phyloP scores from a whole-genome alignment of 2,113 vertebrate genomes.

The Steatornis caripensis region DNA sequence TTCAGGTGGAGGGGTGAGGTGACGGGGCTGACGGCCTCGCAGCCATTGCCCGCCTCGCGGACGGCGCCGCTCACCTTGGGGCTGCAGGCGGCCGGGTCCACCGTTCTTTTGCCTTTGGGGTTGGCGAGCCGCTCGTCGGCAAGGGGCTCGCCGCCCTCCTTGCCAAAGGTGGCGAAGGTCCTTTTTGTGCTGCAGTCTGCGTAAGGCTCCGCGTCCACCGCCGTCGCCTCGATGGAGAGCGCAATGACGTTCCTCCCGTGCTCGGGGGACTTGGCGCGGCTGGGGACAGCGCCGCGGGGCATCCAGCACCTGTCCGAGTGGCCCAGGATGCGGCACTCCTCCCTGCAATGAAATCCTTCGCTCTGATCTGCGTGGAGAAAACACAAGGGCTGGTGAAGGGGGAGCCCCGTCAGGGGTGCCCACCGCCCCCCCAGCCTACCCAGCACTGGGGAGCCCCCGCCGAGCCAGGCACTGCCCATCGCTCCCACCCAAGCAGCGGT shows the following conservation, averaged over 20 bases:
- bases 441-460: rapidly evolving
- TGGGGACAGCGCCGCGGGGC: constrained; percentile 86
- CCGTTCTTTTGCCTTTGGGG: constrained; percentile 87
- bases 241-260: constrained; percentile 89
- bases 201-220: constrained; percentile 89
- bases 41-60: constrained; percentile 93
- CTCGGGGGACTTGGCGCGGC: constrained; percentile 91
- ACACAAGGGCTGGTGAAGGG: neutral
- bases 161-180: constrained; percentile 98
- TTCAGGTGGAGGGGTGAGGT: constrained; percentile 93
- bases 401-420: neutral
- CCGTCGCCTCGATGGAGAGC: constrained; percentile 92
- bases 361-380: constrained; percentile 79
- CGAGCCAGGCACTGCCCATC: rapidly evolving
- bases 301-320: constrained; percentile 99
- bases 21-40: constrained; percentile 90
- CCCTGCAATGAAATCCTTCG: constrained; percentile 95
- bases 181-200: constrained; percentile 93
- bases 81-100: constrained; percentile 88
- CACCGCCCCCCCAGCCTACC: neutral
- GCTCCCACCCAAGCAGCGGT: rapidly evolving
- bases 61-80: constrained; percentile 89
- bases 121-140: constrained; percentile 81
- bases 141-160: constrained; percentile 81
- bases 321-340: constrained; percentile 96